These are phyloP conservation scores for Drosophila nr. medialis DNA, from an alignment of 2,888 invertebrate species.

Conservation along the genomic window DNA sequence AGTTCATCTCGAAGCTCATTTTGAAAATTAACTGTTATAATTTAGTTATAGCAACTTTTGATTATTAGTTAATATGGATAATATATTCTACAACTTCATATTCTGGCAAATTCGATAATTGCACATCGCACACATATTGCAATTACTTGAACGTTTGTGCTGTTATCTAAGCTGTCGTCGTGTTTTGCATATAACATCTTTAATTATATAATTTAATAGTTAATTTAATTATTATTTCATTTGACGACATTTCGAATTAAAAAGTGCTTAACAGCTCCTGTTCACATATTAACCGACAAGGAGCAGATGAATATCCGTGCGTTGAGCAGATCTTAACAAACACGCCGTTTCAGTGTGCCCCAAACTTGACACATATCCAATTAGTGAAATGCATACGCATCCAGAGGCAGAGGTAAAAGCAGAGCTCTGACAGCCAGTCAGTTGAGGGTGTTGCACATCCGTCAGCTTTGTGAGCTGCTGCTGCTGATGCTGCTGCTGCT, in stretches of 20 bases:
- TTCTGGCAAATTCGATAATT: neutral
- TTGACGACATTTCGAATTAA: neutral
- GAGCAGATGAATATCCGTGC: slow-evolving; percentile 19
- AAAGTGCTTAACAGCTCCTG: slow-evolving; percentile 2
- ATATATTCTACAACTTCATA: neutral
- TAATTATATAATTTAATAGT: neutral
- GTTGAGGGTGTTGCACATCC: slow-evolving; percentile 41
- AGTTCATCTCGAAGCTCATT: neutral
- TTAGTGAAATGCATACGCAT: slow-evolving; percentile 66
- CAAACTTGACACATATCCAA: slow-evolving; percentile 65
- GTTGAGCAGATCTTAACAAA: slow-evolving; percentile 45
- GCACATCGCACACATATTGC: too few species aligned
- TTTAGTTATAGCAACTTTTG: neutral
- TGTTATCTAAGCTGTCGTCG: too few species aligned
- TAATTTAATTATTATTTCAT: neutral
- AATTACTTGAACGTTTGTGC: too few species aligned
- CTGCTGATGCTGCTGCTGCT: slow-evolving; percentile 6
- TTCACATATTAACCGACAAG: slow-evolving; percentile 38
- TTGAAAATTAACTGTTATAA: neutral
- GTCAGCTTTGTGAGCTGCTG: slow-evolving; percentile 20
- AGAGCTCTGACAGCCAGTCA: slow-evolving; percentile 19
- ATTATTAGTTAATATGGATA: neutral
- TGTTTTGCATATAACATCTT: neutral
- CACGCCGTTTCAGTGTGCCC: slow-evolving; percentile 25
- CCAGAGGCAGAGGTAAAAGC: slow-evolving; percentile 14